Evolutionary conservation across 2,888 invertebrate species (phyloP), one percentile per base, ranked within the genome.

Genomic region (Ophion costatus): DNA sequence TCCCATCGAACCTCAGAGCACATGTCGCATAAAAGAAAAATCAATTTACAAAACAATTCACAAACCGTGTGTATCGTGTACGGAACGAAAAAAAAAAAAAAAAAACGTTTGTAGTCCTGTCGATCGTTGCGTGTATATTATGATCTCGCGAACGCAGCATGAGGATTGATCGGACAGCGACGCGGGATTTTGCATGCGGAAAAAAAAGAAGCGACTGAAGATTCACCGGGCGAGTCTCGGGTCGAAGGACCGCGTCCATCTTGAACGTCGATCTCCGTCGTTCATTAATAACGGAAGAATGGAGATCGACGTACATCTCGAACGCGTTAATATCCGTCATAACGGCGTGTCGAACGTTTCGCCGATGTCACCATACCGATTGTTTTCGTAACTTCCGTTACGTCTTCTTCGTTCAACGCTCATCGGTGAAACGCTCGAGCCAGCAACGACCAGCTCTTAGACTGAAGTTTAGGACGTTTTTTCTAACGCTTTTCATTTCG

Each of bases 141-240:
- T 38, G n/a, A 64, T n/a, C 59, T 79, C 70, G 84, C 74, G 82
- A 82, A 84, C 84, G 82, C 82, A 82, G 66, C 57, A 66, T 70
- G 42, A 29, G 61, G 17, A 73, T 66, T 66, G 29, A 29, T 2
- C 29, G 29, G 29, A 29, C 29, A 3, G 74, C 42, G 69, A 63
- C 20, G 70, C 64, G 57, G 42, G 51, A 74, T 75, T 83, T 83
- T 79, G 78, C 69, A 74, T 79, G 22, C 20, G 67, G 57, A 20
- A 22, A 45, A 42, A 10, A 56, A 56, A 63, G 24, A 38, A 38
- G 45, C 51, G 38, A 56, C 22, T 67, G 69, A 84, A 81, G 75
- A 79, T 75, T 71, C 82, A 61, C 70, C 82, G 79, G 75, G 63
- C 57, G 66, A 61, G 56, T 77, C 61, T 79, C 79, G 20, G 11